Conservation (phyloP, 2,888 invertebrate genomes). For the Myopa tessellatipennis region DNA sequence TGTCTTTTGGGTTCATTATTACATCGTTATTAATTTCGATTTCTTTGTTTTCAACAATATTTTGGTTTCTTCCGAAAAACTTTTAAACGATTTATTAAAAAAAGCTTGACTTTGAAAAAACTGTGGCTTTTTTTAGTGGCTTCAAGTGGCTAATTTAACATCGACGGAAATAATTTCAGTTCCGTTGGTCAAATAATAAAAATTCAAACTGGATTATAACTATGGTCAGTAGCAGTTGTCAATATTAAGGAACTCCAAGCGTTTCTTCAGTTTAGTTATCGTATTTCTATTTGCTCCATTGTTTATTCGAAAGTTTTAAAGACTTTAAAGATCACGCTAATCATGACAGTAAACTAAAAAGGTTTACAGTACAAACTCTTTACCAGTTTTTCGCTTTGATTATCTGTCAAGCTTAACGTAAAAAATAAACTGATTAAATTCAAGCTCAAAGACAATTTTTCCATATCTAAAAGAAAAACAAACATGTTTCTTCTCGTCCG, state of each 20-base stretch:
- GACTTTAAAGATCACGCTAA: too few relatives aligned
- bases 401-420: too few relatives aligned
- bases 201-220: constrained; percentile 68
- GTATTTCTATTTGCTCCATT: too few relatives aligned
- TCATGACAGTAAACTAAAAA: too few relatives aligned
- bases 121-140: constrained; percentile 23
- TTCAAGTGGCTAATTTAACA: constrained; percentile 39
- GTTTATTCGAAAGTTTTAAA: too few relatives aligned
- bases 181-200: constrained; percentile 53
- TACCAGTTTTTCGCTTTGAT: too few relatives aligned
- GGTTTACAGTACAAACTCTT: too few relatives aligned
- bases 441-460: too few relatives aligned
- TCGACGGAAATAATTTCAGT: constrained; percentile 43
- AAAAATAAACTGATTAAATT: too few relatives aligned
- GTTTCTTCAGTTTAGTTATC: too few relatives aligned
- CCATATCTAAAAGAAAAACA: too few relatives aligned
- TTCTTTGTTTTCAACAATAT: constrained; percentile 4
- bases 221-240: constrained; percentile 58
- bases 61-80: constrained; percentile 43
- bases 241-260: background rate
- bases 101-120: background rate
- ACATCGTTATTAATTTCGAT: constrained; percentile 28
- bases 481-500: too few relatives aligned
- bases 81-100: constrained; percentile 8
- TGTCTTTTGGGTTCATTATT: constrained; percentile 57